Conservation (phyloP, 2,888 invertebrate genomes). For the Spicauda simplicius region DNA sequence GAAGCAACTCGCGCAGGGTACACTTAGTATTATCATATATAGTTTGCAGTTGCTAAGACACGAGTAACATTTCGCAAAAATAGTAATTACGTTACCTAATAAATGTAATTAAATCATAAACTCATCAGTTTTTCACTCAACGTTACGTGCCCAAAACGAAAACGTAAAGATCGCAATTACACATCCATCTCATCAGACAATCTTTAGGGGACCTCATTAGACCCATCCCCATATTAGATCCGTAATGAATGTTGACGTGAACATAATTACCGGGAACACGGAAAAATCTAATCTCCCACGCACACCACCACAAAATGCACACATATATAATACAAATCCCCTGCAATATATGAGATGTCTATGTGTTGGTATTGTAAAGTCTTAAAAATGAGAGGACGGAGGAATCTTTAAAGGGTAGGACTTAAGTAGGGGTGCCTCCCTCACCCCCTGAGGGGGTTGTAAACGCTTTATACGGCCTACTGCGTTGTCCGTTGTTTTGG, state of each 20-base stretch:
- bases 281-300: constrained; percentile 76
- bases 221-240: constrained; percentile 56
- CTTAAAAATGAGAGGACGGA: constrained; percentile 84
- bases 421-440: constrained; percentile 72
- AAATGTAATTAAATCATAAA: too few relatives aligned
- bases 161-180: constrained; percentile 19
- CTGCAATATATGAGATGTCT: constrained; percentile 62
- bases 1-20: too few relatives aligned
- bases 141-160: neutral
- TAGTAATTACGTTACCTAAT: too few relatives aligned
- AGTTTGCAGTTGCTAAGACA: too few relatives aligned
- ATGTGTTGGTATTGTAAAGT: constrained; percentile 82
- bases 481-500: constrained; percentile 81
- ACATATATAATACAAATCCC: constrained; percentile 69
- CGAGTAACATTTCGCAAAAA: too few relatives aligned
- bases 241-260: constrained; percentile 53
- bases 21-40: too few relatives aligned
- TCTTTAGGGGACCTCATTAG: constrained; percentile 55
- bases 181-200: constrained; percentile 44
- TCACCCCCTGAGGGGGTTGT: constrained; percentile 64
- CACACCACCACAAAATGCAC: constrained; percentile 51
- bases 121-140: too few relatives aligned
- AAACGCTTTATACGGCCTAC: constrained; percentile 78
- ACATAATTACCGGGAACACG: constrained; percentile 77
- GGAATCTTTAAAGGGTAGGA: constrained; percentile 84